Evolutionary conservation across 2,113 vertebrate genomes (phyloP).

Genomic region (Stomatorhinus ivindoensis): DNA sequence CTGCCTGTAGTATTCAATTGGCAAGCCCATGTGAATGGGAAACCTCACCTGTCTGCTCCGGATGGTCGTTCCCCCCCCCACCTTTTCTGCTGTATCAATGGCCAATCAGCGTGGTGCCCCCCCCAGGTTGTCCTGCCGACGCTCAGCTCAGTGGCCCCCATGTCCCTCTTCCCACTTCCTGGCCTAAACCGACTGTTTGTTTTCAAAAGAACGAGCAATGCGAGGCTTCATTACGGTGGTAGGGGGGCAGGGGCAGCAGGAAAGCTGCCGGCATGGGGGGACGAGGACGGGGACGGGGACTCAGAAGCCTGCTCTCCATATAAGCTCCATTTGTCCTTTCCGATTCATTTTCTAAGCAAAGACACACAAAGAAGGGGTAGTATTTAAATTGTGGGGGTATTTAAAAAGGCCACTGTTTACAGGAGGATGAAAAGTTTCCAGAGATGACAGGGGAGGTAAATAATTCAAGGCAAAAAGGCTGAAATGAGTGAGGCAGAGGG

Average conservation of each 20-base stretch:
- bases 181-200: constrained; percentile 52
- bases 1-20: constrained; percentile 34
- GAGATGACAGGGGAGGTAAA: constrained; percentile 19
- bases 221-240: constrained; percentile 20
- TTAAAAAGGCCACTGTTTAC: constrained; percentile 9
- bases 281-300: too few relatives aligned
- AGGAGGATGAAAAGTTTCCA: not conserved
- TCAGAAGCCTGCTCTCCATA: constrained; percentile 44
- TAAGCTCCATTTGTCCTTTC: constrained; percentile 23
- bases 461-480: constrained; percentile 32
- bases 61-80: constrained; percentile 42
- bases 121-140: constrained; percentile 25
- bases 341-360: constrained; percentile 42
- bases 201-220: constrained; percentile 46
- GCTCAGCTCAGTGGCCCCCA: constrained; percentile 14
- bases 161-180: constrained; percentile 27
- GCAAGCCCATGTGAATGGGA: constrained; percentile 27
- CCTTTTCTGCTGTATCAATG: constrained; percentile 47
- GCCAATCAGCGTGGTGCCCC: constrained; percentile 21
- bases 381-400: not conserved
- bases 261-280: constrained; percentile 19
- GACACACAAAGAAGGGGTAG: constrained; percentile 21
- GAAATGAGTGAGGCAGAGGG: constrained; percentile 15
- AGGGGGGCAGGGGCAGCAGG: constrained; percentile 15
- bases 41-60: constrained; percentile 44